A percentile compares a stretch with the other conserved stretches of the same genome.
Conservation (phyloP, 2,797 vertebrate genomes). For the Onychomys arenicola region DNA sequence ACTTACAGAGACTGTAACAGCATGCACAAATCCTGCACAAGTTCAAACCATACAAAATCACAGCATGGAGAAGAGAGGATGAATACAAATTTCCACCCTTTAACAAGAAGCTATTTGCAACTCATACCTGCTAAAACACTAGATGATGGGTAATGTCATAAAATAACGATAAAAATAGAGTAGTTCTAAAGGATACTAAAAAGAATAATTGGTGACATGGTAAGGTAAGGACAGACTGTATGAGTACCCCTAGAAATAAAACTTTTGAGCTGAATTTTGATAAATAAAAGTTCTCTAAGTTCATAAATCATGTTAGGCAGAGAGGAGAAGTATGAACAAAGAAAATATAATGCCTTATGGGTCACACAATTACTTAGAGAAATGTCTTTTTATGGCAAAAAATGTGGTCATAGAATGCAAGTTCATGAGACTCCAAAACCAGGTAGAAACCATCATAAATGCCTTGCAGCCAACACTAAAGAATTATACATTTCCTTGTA, state of each 20-base stretch:
- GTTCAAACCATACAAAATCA: neutral
- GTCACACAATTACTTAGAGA: neutral
- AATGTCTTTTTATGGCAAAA: neutral
- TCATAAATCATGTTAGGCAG: neutral
- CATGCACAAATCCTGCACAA: neutral
- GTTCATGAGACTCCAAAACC: neutral
- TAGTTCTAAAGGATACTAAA: neutral
- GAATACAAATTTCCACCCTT: no score
- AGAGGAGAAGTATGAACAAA: neutral
- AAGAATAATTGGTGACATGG: neutral
- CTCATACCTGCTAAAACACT: neutral
- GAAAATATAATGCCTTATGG: neutral
- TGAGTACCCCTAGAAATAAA: neutral
- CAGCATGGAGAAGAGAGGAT: no score
- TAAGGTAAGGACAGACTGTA: neutral
- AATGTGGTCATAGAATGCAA: neutral
- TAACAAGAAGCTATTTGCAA: neutral
- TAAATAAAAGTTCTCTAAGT: neutral
- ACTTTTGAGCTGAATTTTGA: neutral
- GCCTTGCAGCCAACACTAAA: neutral
- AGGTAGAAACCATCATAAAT: neutral
- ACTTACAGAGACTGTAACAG: neutral
- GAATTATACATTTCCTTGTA: neutral
- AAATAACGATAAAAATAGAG: conserved; percentile 2
- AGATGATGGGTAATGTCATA: neutral